phyloP scores from a whole-genome alignment of 2,113 vertebrate genomes.

The Epinephelus moara region DNA sequence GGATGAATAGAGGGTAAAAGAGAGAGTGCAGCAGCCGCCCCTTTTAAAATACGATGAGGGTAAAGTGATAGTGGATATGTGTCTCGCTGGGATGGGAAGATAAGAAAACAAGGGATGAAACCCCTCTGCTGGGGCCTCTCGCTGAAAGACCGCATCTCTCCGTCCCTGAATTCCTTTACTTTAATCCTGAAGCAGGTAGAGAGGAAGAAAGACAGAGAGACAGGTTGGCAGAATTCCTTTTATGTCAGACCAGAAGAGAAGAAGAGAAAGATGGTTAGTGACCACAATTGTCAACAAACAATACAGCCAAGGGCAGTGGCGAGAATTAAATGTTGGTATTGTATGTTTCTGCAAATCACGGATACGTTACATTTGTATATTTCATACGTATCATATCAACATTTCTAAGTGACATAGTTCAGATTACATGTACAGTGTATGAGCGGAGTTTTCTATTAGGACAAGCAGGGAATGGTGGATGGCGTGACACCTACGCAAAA shows the following conservation, averaged over 20 bases:
- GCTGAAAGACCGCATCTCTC: slow-evolving; percentile 53
- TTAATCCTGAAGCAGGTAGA: slow-evolving; percentile 62
- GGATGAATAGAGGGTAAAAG: slow-evolving; percentile 24
- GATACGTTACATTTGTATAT: too few relatives aligned
- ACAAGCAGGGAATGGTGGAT: too few relatives aligned
- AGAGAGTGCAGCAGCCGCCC: slow-evolving; percentile 13
- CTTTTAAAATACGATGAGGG: slow-evolving; percentile 50
- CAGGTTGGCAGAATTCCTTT: slow-evolving; percentile 6
- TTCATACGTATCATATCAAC: too few relatives aligned
- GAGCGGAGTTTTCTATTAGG: too few relatives aligned
- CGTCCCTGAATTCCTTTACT: slow-evolving; percentile 55
- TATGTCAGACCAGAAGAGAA: neutral
- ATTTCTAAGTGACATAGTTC: too few relatives aligned
- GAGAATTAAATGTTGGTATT: too few relatives aligned
- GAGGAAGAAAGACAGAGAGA: neutral
- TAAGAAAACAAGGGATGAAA: slow-evolving; percentile 48
- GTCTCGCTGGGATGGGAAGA: slow-evolving; percentile 51
- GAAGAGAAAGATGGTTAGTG: neutral
- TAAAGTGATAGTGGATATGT: slow-evolving; percentile 59
- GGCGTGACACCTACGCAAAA: too few relatives aligned
- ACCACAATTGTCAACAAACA: neutral
- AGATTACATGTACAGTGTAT: too few relatives aligned
- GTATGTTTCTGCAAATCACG: too few relatives aligned
- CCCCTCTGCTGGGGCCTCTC: slow-evolving; percentile 27
- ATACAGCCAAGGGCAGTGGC: too few relatives aligned